Evolutionary conservation across 2,888 invertebrate genomes (phyloP).

Genomic region (Drosophila neonasuta): DNA sequence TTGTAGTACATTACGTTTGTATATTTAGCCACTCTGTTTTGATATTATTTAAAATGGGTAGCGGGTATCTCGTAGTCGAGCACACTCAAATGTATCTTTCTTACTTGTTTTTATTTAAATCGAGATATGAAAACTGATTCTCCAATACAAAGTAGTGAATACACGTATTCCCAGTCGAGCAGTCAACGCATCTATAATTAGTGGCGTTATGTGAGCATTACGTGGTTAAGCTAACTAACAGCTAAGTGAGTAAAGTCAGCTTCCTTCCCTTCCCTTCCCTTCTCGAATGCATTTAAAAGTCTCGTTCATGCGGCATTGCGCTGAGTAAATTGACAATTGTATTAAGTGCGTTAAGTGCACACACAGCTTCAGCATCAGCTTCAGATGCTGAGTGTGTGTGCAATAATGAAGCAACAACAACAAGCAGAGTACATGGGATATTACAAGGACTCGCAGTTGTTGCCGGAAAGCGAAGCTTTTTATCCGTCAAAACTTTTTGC

Average conservation of each 20-base stretch:
- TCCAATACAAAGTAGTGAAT: neutral
- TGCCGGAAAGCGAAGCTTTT: conserved; percentile 37
- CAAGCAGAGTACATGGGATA: conserved; percentile 40
- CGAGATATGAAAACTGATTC: neutral
- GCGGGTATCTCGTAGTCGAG: too few relatives aligned
- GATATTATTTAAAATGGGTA: too few relatives aligned
- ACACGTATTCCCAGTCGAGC: conserved; percentile 1
- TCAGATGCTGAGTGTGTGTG: conserved; percentile 13
- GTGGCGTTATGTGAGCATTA: conserved; percentile 32
- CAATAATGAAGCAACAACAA: conserved; percentile 24
- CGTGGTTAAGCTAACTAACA: conserved; percentile 20
- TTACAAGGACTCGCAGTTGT: conserved; percentile 55
- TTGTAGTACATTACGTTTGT: too few relatives aligned
- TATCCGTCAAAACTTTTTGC: conserved; percentile 39
- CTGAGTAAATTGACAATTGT: conserved; percentile 67
- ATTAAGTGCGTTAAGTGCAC: conserved; percentile 67
- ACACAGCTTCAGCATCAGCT: conserved; percentile 17
- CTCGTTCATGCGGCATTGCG: conserved; percentile 32
- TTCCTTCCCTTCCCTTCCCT: too few relatives aligned
- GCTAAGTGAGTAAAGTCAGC: conserved; percentile 30
- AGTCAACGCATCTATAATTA: conserved; percentile 31
- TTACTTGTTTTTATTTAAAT: neutral
- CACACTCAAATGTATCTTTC: too few relatives aligned
- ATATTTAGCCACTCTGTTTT: too few relatives aligned
- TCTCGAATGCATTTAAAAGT: neutral